Base-by-base conservation (phyloP, 2,113 vertebrate genomes). In the Nycticebus coucang region DNA sequence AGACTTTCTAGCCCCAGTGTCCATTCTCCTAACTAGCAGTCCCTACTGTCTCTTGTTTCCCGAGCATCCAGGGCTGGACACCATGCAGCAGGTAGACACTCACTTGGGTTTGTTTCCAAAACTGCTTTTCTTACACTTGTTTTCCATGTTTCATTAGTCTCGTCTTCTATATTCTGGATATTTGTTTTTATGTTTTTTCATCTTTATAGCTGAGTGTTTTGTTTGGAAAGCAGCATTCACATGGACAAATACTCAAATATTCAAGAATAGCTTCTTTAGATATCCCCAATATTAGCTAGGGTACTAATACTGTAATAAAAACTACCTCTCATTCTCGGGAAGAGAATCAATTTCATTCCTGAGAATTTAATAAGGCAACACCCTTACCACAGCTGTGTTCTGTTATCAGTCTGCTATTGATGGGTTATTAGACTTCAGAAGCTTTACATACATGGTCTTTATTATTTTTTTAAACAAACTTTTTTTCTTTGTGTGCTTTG, bases 51-150 rank as follows among this genome's bases (percentile, higher is more conserved):
- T 69, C 26, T 4, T 14, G 0, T 24, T 15, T 11, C 12, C 24
- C 0, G 2, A n/a, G 18, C 12, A 13, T 26, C 50, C 26, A 17
- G 17, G 13, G 14, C 18, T 41, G 10, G 4, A 1, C 3, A 19
- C 7, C 24, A 18, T 30, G 4, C 45, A 50, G 10, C 53, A 87
- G 15, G 10, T 33, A 7, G 74, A 72, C 6, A 79, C 24, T 3
- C 59, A 26, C 18, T 79, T 80, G 10, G 4, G 1, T 91, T 77
- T 75, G 26, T 83, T 96, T 94, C 37, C 28, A 35, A 75, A 62
- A 92, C 24, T 2, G 0, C 77, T 89, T 57, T 66, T 26, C 13
- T 41, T 26, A 10, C 37, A 2, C 4, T 8, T 75, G 9, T 24
- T 79, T 57, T 41, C 50, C 18, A 26, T 19, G 18, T 66, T 88